These are phyloP conservation scores for Scomber japonicus DNA, from an alignment of 2,113 vertebrate species.

Conservation along the genomic window DNA sequence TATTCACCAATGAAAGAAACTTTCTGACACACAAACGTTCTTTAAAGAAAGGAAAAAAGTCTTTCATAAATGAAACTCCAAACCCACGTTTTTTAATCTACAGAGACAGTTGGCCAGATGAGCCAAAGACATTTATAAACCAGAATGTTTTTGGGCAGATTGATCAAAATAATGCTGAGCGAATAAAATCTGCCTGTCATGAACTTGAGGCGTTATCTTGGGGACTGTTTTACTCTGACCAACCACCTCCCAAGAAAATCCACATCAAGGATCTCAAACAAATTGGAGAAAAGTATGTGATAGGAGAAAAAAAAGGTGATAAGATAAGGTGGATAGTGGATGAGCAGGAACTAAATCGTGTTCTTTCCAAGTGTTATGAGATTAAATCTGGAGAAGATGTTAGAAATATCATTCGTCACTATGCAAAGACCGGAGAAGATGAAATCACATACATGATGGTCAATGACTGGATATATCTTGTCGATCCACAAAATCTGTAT, in stretches of 20 bases:
- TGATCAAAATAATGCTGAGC: background rate
- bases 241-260: rapidly evolving
- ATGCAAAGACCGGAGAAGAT: background rate
- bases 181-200: rapidly evolving
- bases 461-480: conserved; percentile 48
- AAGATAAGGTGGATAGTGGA: rapidly evolving
- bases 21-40: background rate
- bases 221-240: conserved; percentile 28
- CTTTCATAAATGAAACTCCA: too few species aligned
- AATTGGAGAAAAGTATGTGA: rapidly evolving
- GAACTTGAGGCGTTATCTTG: conserved; percentile 40
- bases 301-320: background rate
- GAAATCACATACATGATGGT: conserved; percentile 20
- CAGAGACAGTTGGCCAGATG: background rate
- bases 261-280: rapidly evolving
- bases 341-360: rapidly evolving
- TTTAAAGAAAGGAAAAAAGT: too few species aligned
- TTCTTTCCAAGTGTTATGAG: conserved; percentile 6
- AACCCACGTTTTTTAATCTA: rapidly evolving
- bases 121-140: conserved; percentile 14
- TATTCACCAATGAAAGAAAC: conserved; percentile 47
- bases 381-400: conserved; percentile 46
- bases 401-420: conserved; percentile 11
- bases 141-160: rapidly evolving
- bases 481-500: background rate